Evolutionary conservation across 1,140 invertebrate genomes (phyloP), one percentile per base, ranked within the genome.

Genomic region (Zaprionus camerounensis): DNA sequence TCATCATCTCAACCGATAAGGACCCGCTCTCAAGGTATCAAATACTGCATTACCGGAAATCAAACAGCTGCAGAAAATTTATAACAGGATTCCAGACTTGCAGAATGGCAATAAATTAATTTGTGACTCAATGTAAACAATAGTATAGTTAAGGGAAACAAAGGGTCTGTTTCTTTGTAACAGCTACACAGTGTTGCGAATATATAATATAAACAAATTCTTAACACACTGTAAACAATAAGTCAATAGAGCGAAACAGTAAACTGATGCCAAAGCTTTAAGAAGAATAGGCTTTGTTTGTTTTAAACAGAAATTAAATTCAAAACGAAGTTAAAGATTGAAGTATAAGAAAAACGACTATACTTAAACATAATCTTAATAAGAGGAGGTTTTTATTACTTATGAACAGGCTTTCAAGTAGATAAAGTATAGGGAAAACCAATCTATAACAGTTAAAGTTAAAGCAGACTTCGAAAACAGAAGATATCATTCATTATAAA

Each of bases 21-120:
- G 34, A 41, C 26, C n/a, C 34, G 15, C 22, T 44, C 36, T 28
- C 11, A 61, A 67, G 49, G 57, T 69, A 28, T 58, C 15, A 38
- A 59, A 51, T n/a, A 57, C 15, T 0, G 5, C 7, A 57, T 4
- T 22, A 26, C 12, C 55, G 71, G 64, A 67, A 61, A 73, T 67
- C 44, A 31, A 46, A 55, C 71, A 72, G 62, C 63, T 72, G 70
- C 41, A 24, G 31, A 1, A 12, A 13, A 20, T 6, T 13, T 24
- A 17, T n/a, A 46, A 3, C 41, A 22, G 49, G 61, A 71, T 65
- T 41, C 12, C 26, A 62, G 41, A 36, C 26, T 56, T 11, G 28
- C 51, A 64, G 17, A 65, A 46, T 66, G 53, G 69, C 62, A 31
- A 44, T 65, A 65, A 71, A 71, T 71, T 71, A 49, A 65, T 46